Conservation (phyloP, 2,888 invertebrate genomes). For the Drosophila anomalata region DNA sequence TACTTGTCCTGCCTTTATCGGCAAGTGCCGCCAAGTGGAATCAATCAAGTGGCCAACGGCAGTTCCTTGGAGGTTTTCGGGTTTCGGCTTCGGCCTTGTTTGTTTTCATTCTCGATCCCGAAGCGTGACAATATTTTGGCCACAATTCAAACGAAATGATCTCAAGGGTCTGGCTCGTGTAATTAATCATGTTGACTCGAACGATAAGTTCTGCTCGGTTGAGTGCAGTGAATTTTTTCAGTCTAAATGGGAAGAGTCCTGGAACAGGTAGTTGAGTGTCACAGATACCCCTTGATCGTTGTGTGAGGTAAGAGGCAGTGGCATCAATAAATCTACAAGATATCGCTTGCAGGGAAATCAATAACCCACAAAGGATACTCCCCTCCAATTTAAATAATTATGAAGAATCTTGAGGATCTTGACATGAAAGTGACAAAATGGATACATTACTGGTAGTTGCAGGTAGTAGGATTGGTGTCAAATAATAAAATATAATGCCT, state of each 20-base stretch:
- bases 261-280: conserved; percentile 62
- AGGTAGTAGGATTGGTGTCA: not conserved
- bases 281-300: conserved; percentile 9
- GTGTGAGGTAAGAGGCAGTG: conserved; percentile 38
- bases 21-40: conserved; percentile 76
- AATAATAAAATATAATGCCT: not conserved
- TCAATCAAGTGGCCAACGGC: conserved; percentile 62
- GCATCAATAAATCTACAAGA: conserved; percentile 66
- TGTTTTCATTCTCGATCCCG: conserved; percentile 48
- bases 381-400: conserved; percentile 64
- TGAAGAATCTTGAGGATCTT: conserved; percentile 32
- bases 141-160: conserved; percentile 69
- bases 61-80: conserved; percentile 43
- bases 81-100: conserved; percentile 24
- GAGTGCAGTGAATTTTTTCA: conserved; percentile 39
- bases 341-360: conserved; percentile 63
- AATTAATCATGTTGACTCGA: conserved; percentile 71
- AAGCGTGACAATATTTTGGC: conserved; percentile 79
- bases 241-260: conserved; percentile 13
- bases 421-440: conserved; percentile 71
- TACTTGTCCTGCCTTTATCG: conserved; percentile 71
- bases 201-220: conserved; percentile 64
- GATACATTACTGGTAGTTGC: conserved; percentile 20
- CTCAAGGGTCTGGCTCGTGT: conserved; percentile 45
- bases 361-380: conserved; percentile 22